phyloP scores from a whole-genome alignment of 2,113 vertebrate species.

The Limanda limanda region DNA sequence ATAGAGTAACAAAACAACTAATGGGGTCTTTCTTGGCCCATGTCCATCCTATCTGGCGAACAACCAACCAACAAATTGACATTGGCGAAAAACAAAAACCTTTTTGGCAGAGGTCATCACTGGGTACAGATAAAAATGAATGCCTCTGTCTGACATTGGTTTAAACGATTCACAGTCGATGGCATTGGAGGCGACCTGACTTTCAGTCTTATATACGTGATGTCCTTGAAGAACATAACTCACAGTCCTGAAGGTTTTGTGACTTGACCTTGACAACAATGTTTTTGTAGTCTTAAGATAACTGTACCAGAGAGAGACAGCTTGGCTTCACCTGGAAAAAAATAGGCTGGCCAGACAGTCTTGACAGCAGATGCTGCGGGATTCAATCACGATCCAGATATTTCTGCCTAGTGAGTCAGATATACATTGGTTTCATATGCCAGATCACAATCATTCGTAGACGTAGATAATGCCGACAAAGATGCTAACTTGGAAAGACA shows the following conservation, averaged over 20 bases:
- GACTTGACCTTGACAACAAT: neutral
- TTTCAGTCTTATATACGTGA: neutral
- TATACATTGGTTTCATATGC: conserved; percentile 1
- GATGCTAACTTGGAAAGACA: neutral
- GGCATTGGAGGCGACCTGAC: neutral
- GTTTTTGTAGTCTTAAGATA: conserved; percentile 2
- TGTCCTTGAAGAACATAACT: neutral
- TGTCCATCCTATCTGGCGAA: no score
- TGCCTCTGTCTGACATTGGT: neutral
- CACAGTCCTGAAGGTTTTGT: conserved; percentile 6
- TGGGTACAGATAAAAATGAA: no score
- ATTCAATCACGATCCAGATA: conserved; percentile 18
- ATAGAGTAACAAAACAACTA: no score
- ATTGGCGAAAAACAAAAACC: no score
- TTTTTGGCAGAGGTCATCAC: no score
- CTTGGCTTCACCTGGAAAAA: neutral
- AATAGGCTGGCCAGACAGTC: neutral
- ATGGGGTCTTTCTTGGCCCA: no score
- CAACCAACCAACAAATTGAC: no score
- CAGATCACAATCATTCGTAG: neutral
- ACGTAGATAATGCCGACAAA: no score
- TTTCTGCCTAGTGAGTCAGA: conserved; percentile 21
- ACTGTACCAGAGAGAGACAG: neutral
- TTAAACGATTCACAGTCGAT: neutral
- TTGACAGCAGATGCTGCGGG: neutral